A percentile compares a stretch with the other conserved stretches of the same genome.
Conservation (phyloP, 2,888 invertebrate genomes). For the Catocala sponsa region DNA sequence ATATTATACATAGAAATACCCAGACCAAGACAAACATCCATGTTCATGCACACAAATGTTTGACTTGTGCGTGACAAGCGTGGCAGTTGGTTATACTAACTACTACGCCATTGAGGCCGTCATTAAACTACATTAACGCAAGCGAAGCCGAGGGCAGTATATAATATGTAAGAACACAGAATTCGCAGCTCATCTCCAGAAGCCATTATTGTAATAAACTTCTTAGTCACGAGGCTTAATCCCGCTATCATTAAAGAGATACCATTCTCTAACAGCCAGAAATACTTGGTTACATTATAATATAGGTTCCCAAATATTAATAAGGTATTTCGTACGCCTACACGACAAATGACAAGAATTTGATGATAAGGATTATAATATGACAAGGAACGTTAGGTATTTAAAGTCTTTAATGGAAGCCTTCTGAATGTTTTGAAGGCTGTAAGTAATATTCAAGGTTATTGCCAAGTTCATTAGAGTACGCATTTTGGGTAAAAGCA, state of each 20-base stretch:
- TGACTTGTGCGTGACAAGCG: too few relatives aligned
- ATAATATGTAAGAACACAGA: not conserved
- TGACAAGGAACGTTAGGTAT: not conserved
- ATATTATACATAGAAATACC: too few relatives aligned
- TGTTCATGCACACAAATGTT: too few relatives aligned
- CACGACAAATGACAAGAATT: constrained; percentile 3
- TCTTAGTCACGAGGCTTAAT: not conserved
- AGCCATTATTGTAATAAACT: constrained; percentile 5
- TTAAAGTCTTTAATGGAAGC: not conserved
- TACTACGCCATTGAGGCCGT: too few relatives aligned
- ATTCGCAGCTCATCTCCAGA: constrained; percentile 1
- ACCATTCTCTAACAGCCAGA: not conserved
- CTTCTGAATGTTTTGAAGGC: constrained; percentile 1
- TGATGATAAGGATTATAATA: constrained; percentile 5
- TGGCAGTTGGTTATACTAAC: too few relatives aligned
- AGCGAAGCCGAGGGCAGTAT: too few relatives aligned
- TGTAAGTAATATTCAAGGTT: not conserved
- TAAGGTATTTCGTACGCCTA: not conserved
- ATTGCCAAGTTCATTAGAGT: not conserved
- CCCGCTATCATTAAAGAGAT: not conserved
- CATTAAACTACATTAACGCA: too few relatives aligned
- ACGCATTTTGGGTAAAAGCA: too few relatives aligned
- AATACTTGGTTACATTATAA: not conserved
- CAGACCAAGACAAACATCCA: too few relatives aligned
- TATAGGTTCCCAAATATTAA: not conserved